Percentiles rank a stretch among this genome's conserved stretches.
These are phyloP conservation scores for Paelopatides confundens DNA, from an alignment of 53 echinoderm and acorn worm species.

Conservation along the genomic window DNA sequence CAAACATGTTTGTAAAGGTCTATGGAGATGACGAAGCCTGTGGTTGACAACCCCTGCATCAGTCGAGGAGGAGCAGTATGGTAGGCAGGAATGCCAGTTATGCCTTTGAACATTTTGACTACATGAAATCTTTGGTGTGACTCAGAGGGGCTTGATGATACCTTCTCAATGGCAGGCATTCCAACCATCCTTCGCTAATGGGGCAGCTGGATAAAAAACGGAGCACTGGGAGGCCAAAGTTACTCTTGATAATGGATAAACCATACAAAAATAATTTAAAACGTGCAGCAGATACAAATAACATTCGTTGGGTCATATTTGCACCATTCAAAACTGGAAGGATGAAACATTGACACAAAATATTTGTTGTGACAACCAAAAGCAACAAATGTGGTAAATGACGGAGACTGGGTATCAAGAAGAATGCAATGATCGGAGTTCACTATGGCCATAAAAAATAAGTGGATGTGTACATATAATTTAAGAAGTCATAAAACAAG, in stretches of 20 bases:
- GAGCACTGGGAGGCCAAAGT: neutral
- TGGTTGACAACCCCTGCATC: neutral
- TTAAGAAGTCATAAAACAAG: neutral
- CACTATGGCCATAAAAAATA: neutral
- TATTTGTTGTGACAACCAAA: neutral
- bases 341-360: too few species aligned
- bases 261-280: too few species aligned
- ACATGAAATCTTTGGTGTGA: slow-evolving; percentile 5
- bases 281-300: too few species aligned
- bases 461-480: neutral
- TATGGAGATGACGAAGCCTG: neutral
- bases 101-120: slow-evolving; percentile 9
- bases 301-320: too few species aligned
- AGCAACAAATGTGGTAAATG: neutral
- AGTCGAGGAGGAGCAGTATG: neutral
- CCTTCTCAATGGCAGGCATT: neutral
- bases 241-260: neutral
- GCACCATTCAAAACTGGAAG: too few species aligned
- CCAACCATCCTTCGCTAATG: slow-evolving; percentile 22
- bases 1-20: slow-evolving; percentile 1
- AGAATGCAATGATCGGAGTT: neutral
- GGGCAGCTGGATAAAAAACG: neutral
- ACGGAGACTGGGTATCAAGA: neutral
- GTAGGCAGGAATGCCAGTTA: slow-evolving; percentile 17
- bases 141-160: slow-evolving; percentile 8